Evolutionary conservation across 2,797 vertebrate species (phyloP).

Genomic region (Amphiprion clarkii): DNA sequence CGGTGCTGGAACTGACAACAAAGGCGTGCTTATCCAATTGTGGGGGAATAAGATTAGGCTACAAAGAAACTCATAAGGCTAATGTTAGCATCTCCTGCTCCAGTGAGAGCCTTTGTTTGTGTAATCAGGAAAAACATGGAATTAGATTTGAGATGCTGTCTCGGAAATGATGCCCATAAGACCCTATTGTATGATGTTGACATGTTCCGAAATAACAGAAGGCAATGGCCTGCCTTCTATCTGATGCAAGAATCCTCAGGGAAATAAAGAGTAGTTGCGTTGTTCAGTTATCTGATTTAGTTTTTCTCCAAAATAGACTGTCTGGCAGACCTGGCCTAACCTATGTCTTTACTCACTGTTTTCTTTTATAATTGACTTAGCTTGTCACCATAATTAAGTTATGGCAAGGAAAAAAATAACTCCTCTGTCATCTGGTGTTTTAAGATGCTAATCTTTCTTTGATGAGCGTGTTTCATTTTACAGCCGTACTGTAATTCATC

Average conservation of each 20-base stretch:
- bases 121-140: constrained; percentile 76
- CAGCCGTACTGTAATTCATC: constrained; percentile 45
- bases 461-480: constrained; percentile 48
- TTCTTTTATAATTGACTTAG: constrained; percentile 64
- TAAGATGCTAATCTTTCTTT: constrained; percentile 62
- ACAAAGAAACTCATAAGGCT: constrained; percentile 81
- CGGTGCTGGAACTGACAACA: constrained; percentile 91
- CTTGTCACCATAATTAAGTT: constrained; percentile 62
- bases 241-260: constrained; percentile 68
- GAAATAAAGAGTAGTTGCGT: constrained; percentile 66
- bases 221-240: constrained; percentile 42
- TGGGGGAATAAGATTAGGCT: constrained; percentile 80
- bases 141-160: constrained; percentile 75
- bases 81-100: constrained; percentile 81
- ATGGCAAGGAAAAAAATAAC: constrained; percentile 52
- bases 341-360: constrained; percentile 49
- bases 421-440: constrained; percentile 55
- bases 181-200: constrained; percentile 71
- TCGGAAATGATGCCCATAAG: constrained; percentile 72
- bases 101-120: constrained; percentile 74
- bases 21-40: constrained; percentile 89
- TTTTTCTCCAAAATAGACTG: constrained; percentile 55
- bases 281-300: constrained; percentile 60
- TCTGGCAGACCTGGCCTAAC: constrained; percentile 42
- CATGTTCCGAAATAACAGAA: constrained; percentile 73